These are phyloP conservation scores for Oryzias sinensis DNA, from an alignment of 2,797 vertebrate genomes.

Conservation along the genomic window DNA sequence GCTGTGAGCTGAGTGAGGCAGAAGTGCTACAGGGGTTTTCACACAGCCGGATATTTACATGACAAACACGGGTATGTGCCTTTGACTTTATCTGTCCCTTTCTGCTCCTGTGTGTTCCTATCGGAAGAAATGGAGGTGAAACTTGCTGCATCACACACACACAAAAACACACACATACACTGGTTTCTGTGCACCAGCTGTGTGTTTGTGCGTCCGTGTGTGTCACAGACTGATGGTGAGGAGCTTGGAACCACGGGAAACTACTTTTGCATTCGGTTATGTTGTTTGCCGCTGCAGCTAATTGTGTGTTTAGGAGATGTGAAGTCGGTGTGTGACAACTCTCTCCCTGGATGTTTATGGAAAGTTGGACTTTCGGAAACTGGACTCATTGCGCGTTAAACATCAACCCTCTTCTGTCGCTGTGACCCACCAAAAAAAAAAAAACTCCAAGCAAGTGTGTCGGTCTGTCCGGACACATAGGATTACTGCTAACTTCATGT, in stretches of 20 bases:
- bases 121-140: not conserved
- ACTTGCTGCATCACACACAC: constrained; percentile 20
- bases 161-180: not conserved
- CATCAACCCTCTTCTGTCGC: constrained; percentile 58
- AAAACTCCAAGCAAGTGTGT: too few relatives aligned
- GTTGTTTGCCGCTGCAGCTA: not conserved
- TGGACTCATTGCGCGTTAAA: constrained; percentile 60
- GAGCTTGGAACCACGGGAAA: not conserved
- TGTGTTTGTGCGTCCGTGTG: not conserved
- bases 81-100: constrained; percentile 30
- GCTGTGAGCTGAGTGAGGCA: constrained; percentile 68
- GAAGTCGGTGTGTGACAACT: constrained; percentile 3
- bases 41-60: constrained; percentile 60
- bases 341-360: constrained; percentile 60
- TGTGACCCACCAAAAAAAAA: not conserved
- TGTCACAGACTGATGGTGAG: constrained; percentile 1
- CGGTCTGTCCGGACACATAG: not conserved
- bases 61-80: constrained; percentile 52
- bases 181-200: not conserved
- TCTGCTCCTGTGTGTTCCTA: not conserved
- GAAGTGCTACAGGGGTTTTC: constrained; percentile 65
- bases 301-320: constrained; percentile 9
- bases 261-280: too few relatives aligned
- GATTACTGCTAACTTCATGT: constrained; percentile 1
- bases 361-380: constrained; percentile 67